Percentiles rank a stretch among this genome's conserved stretches.
phyloP scores from a whole-genome alignment of 2,888 invertebrate genomes.

The Platynereis dumerilii region DNA sequence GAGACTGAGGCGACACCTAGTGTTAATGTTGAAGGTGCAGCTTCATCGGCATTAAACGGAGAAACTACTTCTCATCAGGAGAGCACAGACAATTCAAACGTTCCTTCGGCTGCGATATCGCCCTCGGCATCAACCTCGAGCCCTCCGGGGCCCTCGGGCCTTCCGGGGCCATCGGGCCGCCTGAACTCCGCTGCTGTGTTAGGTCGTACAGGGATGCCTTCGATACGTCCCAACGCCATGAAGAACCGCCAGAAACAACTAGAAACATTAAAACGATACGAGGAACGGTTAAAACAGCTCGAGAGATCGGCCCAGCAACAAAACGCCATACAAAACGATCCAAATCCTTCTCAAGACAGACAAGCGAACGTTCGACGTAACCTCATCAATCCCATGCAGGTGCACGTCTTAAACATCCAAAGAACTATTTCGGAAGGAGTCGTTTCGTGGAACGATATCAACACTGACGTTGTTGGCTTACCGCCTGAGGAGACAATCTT shows the following conservation, averaged over 20 bases:
- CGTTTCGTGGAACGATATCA: slow-evolving; percentile 65
- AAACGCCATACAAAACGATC: background rate
- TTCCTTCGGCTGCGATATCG: too few species aligned
- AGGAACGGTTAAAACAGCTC: slow-evolving; percentile 65
- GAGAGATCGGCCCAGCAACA: background rate
- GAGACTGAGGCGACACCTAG: too few species aligned
- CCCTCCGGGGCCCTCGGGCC: background rate
- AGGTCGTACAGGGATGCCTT: slow-evolving; percentile 46
- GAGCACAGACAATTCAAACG: too few species aligned
- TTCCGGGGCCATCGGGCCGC: background rate
- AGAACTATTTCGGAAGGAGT: slow-evolving; percentile 54
- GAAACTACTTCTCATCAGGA: too few species aligned
- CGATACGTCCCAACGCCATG: slow-evolving; percentile 63
- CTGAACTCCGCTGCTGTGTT: slow-evolving; percentile 3
- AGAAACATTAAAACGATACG: slow-evolving; percentile 73
- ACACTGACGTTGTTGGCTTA: slow-evolving; percentile 39
- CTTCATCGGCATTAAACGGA: too few species aligned
- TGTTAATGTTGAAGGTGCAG: too few species aligned
- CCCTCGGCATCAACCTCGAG: background rate
- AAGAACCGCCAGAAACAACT: slow-evolving; percentile 70
- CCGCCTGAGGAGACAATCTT: slow-evolving; percentile 86
- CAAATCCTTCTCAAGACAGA: background rate
- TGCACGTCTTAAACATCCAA: slow-evolving; percentile 86
- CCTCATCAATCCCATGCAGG: slow-evolving; percentile 72
- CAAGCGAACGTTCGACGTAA: background rate